Evolutionary conservation across 2,797 vertebrate species (phyloP).

Genomic region (Pempheris klunzingeri): DNA sequence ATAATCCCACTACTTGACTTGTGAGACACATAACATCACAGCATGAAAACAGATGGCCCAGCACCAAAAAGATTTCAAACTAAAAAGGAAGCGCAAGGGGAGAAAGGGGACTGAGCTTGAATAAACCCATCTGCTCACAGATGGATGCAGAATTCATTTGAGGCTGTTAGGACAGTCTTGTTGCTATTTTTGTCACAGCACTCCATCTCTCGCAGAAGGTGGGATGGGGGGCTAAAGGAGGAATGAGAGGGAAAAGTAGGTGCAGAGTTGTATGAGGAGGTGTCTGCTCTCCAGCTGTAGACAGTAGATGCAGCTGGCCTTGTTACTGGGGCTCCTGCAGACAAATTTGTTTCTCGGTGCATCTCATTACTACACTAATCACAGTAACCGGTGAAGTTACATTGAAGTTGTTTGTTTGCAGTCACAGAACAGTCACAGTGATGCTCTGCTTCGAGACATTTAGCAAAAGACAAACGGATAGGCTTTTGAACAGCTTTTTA

Average conservation of each 20-base stretch:
- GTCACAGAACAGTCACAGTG: background rate
- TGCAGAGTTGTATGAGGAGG: slow-evolving; percentile 48
- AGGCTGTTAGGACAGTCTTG: slow-evolving; percentile 60
- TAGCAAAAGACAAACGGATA: background rate
- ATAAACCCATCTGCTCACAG: slow-evolving; percentile 76
- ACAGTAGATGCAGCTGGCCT: slow-evolving; percentile 36
- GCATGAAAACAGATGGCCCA: slow-evolving; percentile 70
- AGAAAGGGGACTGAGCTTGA: slow-evolving; percentile 28
- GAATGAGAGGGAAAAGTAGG: slow-evolving; percentile 32
- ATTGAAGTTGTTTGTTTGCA: slow-evolving; percentile 14
- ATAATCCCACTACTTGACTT: slow-evolving; percentile 58
- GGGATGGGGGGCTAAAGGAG: slow-evolving; percentile 38
- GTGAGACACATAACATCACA: slow-evolving; percentile 61
- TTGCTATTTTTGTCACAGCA: slow-evolving; percentile 70
- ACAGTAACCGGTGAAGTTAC: background rate
- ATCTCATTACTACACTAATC: slow-evolving; percentile 20
- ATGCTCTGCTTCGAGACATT: background rate
- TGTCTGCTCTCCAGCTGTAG: slow-evolving; percentile 55
- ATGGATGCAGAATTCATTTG: slow-evolving; percentile 69
- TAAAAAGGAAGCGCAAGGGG: slow-evolving; percentile 54
- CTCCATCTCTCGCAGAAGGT: slow-evolving; percentile 63
- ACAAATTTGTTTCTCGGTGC: slow-evolving; percentile 22
- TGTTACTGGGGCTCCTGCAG: slow-evolving; percentile 31
- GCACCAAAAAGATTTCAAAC: slow-evolving; percentile 65
- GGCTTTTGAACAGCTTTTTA: background rate